phyloP scores from a whole-genome alignment of 2,797 vertebrate species.

The Rallus crepitans region DNA sequence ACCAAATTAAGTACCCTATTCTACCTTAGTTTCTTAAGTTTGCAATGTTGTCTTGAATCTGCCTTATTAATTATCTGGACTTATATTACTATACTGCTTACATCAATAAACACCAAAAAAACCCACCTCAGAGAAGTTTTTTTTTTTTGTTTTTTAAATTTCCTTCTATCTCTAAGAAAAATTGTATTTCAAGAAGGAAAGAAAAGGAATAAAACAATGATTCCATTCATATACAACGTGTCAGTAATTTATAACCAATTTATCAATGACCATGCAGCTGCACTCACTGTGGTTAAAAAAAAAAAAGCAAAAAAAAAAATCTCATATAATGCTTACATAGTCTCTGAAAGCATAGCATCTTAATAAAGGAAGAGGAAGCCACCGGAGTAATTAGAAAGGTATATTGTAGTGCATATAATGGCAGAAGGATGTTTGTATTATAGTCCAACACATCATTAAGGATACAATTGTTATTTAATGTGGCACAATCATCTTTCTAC shows the following conservation, averaged over 20 bases:
- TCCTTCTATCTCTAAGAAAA: background rate
- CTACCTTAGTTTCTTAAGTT: background rate
- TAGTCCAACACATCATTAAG: slow-evolving; percentile 88
- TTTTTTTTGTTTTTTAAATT: background rate
- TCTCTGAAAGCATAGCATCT: slow-evolving; percentile 59
- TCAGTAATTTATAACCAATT: slow-evolving; percentile 77
- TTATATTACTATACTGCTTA: background rate
- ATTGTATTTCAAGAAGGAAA: background rate
- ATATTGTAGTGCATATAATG: slow-evolving; percentile 74
- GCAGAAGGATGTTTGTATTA: slow-evolving; percentile 84
- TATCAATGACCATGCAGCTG: slow-evolving; percentile 81
- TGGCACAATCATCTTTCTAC: slow-evolving; percentile 88
- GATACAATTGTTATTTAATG: slow-evolving; percentile 91
- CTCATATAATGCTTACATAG: slow-evolving; percentile 71
- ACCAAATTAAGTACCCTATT: background rate
- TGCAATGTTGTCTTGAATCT: background rate
- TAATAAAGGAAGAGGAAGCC: slow-evolving; percentile 76
- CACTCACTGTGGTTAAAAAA: slow-evolving; percentile 41
- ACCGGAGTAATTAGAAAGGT: slow-evolving; percentile 83
- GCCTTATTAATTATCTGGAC: background rate
- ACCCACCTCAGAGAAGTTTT: background rate
- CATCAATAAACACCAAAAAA: background rate
- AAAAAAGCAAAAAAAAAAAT: background rate
- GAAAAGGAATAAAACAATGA: slow-evolving; percentile 30
- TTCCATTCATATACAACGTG: slow-evolving; percentile 64